Evolutionary conservation across 2,113 vertebrate species (phyloP), one percentile per base, ranked within the genome.

Genomic region (Lagopus muta): DNA sequence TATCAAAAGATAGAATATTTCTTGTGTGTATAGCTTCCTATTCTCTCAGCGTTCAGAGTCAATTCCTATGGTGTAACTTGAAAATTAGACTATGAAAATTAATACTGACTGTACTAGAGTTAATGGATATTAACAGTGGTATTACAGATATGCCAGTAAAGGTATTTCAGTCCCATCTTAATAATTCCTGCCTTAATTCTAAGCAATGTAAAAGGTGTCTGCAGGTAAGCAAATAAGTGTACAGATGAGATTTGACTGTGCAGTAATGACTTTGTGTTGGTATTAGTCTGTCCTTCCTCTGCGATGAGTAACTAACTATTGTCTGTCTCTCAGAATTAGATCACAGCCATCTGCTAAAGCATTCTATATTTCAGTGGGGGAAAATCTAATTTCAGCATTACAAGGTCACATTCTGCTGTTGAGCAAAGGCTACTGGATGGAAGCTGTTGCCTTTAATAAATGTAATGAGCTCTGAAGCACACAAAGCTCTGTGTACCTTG

Each of bases 371-470:
- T 94, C 43, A 2, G 45, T 83, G 65, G 62, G 71, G 71, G 22
- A 40, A 69, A 91, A 88, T 85, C 69, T 80, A 93, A 86, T 93
- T 90, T 76, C 58, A 94, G 76, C 67, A 6, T 90, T 95, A 91
- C 91, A 94, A 95, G 94, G 83, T 96, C 86, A 60, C 71, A 93
- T 66, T 22, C 69, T 72, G 82, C 75, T 86, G 77, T 78, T 54
- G 89, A 94, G 64, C 83, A 70, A 83, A 94, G 80, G 88, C 66
- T 54, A 75, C 42, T 86, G 75, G 52, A 22, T 93, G 72, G 79
- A 72, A 93, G 40, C 66, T 84, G 83, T 72, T 92, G 43, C 80
- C 69, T 93, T 88, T 89, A 90, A 86, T 89, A 92, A 96, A 82
- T 1, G 4, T 86, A 91, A 95, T 89, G 74, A 95, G 65, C 75